These are phyloP conservation scores for Pluvialis apricaria DNA, from an alignment of 2,113 vertebrate genomes.

Conservation along the genomic window DNA sequence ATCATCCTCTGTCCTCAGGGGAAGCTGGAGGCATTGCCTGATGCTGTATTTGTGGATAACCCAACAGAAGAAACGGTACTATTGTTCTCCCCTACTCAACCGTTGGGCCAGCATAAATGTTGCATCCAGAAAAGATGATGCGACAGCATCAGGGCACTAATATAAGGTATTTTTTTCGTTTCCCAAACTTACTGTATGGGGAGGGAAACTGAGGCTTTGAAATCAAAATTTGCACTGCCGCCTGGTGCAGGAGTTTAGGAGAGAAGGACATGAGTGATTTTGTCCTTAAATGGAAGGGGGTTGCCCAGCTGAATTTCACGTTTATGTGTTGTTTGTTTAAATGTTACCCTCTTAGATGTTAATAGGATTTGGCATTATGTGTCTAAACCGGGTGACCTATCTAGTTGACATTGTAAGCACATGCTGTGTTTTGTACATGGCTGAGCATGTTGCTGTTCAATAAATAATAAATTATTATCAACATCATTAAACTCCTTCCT, in stretches of 20 bases:
- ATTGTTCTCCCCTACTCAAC: not conserved
- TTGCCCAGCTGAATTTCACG: not conserved
- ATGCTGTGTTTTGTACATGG: not conserved
- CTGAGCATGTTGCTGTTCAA: not conserved
- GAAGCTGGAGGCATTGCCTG: not conserved
- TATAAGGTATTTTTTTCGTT: not conserved
- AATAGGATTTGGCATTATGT: not conserved
- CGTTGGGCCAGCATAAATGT: not conserved
- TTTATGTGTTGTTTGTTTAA: not conserved
- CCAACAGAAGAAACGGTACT: not conserved
- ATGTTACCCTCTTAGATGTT: not conserved
- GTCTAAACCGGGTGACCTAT: not conserved
- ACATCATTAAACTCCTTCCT: not conserved
- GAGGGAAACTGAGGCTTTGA: not conserved
- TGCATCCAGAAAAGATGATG: not conserved
- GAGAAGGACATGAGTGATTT: not conserved
- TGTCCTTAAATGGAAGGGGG: not conserved
- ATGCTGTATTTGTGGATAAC: not conserved
- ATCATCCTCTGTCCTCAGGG: not conserved
- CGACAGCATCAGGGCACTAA: not conserved
- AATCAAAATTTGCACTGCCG: not conserved
- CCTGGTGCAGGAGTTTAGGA: not conserved
- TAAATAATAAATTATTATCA: constrained; percentile 3
- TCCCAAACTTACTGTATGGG: not conserved
- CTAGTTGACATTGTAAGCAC: not conserved